Conservation (phyloP, 2,888 invertebrate genomes). For the Parnassius glacialis region DNA sequence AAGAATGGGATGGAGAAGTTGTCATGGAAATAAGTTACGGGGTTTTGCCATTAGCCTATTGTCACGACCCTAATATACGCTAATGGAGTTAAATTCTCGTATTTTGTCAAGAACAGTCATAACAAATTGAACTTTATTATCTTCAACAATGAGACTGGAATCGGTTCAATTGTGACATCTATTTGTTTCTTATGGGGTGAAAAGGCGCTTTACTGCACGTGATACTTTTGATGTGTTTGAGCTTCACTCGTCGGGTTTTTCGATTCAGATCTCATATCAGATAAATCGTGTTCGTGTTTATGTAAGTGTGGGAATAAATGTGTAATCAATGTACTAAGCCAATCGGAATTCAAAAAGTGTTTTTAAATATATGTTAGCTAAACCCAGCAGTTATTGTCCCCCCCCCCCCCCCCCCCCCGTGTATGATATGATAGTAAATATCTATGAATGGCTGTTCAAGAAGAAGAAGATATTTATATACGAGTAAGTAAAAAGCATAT, state of each 20-base stretch:
- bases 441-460: too few relatives aligned
- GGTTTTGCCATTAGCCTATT: constrained; percentile 10
- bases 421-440: too few relatives aligned
- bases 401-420: too few relatives aligned
- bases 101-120: neutral
- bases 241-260: neutral
- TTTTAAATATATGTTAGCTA: too few relatives aligned
- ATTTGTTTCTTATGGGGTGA: neutral
- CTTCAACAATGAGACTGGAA: neutral
- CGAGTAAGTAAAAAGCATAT: too few relatives aligned
- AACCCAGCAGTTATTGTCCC: too few relatives aligned
- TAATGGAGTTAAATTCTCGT: constrained; percentile 19
- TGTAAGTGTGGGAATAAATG: too few relatives aligned
- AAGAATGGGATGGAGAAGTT: constrained; percentile 2
- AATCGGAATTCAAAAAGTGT: too few relatives aligned
- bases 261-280: neutral
- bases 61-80: constrained; percentile 12
- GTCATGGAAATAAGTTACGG: constrained; percentile 8
- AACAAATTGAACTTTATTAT: neutral
- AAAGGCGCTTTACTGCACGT: neutral
- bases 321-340: too few relatives aligned
- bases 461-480: too few relatives aligned
- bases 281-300: neutral
- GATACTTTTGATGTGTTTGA: constrained; percentile 1
- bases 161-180: neutral